Percentiles rank a stretch among this genome's conserved stretches.
These are phyloP conservation scores for Dendrolimus kikuchii DNA, from an alignment of 1,140 invertebrate genomes.

Conservation along the genomic window DNA sequence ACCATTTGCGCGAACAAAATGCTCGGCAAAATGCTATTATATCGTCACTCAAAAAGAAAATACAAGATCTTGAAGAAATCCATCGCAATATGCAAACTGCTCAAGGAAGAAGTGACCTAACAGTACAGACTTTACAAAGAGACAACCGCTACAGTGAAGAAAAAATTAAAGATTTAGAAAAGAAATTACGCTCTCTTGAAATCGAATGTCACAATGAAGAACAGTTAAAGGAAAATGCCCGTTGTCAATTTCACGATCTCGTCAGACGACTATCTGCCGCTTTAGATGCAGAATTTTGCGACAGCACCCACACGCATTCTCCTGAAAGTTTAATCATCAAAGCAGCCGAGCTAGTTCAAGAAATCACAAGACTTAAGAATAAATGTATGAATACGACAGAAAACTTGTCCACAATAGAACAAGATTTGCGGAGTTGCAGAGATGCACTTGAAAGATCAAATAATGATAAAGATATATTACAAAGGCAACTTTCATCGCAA, in stretches of 20 bases:
- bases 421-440: constrained; percentile 77
- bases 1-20: constrained; percentile 83
- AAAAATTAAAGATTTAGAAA: constrained; percentile 81
- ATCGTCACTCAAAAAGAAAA: constrained; percentile 82
- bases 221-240: constrained; percentile 77
- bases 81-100: constrained; percentile 77
- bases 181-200: constrained; percentile 81
- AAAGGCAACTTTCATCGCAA: constrained; percentile 77
- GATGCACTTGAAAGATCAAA: constrained; percentile 77
- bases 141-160: constrained; percentile 84
- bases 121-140: constrained; percentile 80
- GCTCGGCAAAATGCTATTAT: constrained; percentile 86
- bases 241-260: constrained; percentile 79
- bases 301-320: constrained; percentile 73
- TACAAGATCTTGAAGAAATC: constrained; percentile 84
- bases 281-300: constrained; percentile 78
- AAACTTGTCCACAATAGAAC: constrained; percentile 75
- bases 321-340: constrained; percentile 80
- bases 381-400: constrained; percentile 75
- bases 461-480: constrained; percentile 79
- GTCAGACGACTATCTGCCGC: constrained; percentile 78
- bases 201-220: constrained; percentile 79
- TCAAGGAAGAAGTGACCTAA: constrained; percentile 79
- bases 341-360: constrained; percentile 81
- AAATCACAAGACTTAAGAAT: constrained; percentile 72